These are phyloP conservation scores for Pristis pectinata DNA, from an alignment of 2,797 vertebrate species.

Conservation along the genomic window DNA sequence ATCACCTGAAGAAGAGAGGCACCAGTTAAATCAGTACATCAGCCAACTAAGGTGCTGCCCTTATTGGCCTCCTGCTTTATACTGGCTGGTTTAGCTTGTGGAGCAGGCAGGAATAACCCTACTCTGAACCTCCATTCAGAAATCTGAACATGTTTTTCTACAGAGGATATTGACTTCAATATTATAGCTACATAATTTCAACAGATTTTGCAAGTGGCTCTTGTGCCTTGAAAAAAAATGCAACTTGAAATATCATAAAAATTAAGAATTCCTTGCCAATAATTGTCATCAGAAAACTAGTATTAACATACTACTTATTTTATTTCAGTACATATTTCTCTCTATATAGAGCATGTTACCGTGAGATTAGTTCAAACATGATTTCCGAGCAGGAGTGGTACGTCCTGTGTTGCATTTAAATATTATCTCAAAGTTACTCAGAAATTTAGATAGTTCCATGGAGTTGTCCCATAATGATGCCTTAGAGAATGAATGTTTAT, in stretches of 20 bases:
- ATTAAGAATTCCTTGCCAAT: not conserved
- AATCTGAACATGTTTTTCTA: not conserved
- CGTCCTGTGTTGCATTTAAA: not conserved
- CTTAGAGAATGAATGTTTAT: not conserved
- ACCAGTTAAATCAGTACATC: not conserved
- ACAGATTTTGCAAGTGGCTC: not conserved
- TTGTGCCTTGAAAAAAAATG: not conserved
- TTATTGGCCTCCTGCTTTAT: not conserved
- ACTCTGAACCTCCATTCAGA: not conserved
- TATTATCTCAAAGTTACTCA: not conserved
- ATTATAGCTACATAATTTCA: not conserved
- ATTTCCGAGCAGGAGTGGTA: not conserved
- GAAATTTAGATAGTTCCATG: not conserved
- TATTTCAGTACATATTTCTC: not conserved
- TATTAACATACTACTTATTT: not conserved
- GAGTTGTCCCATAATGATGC: not conserved
- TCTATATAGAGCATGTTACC: not conserved
- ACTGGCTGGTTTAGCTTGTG: not conserved
- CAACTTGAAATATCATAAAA: not conserved
- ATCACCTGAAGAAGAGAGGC: conserved; percentile 66
- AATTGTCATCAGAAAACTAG: not conserved
- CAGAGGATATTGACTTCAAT: too few relatives aligned
- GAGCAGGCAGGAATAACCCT: not conserved
- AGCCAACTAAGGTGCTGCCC: not conserved
- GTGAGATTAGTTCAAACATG: not conserved